Percentiles rank a stretch among this genome's conserved stretches.
Evolutionary conservation across 2,888 invertebrate species (phyloP).

Genomic region (Drosophila merina): DNA sequence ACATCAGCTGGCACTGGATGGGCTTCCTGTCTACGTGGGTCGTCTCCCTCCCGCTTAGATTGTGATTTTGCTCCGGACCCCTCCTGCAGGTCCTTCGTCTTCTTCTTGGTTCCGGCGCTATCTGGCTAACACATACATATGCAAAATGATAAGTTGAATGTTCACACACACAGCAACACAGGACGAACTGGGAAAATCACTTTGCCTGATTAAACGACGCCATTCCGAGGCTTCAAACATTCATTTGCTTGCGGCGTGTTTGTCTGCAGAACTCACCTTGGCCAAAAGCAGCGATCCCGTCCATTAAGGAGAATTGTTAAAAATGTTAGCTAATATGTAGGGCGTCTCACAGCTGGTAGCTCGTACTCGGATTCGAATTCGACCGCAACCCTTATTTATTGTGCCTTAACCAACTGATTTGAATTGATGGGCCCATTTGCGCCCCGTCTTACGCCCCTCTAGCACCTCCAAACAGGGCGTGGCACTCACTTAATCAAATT

Average conservation of each 20-base stretch:
- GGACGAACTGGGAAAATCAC: conserved; percentile 65
- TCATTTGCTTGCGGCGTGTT: conserved; percentile 16
- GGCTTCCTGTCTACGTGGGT: conserved; percentile 65
- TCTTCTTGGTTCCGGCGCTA: conserved; percentile 18
- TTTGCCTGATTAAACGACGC: conserved; percentile 79
- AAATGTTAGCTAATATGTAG: conserved; percentile 72
- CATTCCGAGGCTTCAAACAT: conserved; percentile 45
- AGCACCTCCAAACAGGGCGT: conserved; percentile 21
- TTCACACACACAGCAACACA: conserved; percentile 10
- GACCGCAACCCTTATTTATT: conserved; percentile 63
- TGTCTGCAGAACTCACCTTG: conserved; percentile 45
- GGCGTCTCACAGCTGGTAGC: background rate
- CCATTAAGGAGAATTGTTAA: conserved; percentile 77
- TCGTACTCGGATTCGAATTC: background rate
- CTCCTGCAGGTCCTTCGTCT: background rate
- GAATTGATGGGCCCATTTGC: conserved; percentile 68
- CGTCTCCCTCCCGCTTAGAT: background rate
- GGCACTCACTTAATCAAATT: conserved; percentile 77
- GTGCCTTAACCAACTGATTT: conserved; percentile 67
- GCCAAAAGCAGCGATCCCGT: conserved; percentile 58
- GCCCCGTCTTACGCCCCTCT: background rate
- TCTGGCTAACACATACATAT: conserved; percentile 36
- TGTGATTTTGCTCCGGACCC: background rate
- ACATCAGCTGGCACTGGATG: conserved; percentile 65
- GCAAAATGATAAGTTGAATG: conserved; percentile 67